Evolutionary conservation across 2,797 vertebrate genomes (phyloP).

Genomic region (Sebastes oblongus): DNA sequence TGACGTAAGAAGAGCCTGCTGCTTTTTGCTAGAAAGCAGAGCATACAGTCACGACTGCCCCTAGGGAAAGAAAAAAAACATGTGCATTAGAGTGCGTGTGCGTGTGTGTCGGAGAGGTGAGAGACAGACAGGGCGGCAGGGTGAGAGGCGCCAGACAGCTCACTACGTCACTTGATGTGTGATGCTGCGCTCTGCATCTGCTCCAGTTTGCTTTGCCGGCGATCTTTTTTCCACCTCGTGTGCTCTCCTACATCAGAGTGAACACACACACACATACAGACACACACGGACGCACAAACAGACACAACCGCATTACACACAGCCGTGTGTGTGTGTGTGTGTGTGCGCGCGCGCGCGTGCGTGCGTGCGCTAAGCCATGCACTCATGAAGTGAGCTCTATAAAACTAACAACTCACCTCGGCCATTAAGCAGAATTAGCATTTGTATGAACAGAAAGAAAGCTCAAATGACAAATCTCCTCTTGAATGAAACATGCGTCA

Average conservation of each 20-base stretch:
- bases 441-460: not conserved
- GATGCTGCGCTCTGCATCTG: conserved; percentile 31
- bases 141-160: conserved; percentile 22
- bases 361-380: not conserved
- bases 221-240: not conserved
- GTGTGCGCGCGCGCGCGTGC: too few species aligned
- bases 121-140: not conserved
- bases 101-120: conserved; percentile 8
- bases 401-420: conserved; percentile 2
- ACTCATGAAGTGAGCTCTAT: not conserved
- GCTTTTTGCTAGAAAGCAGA: conserved; percentile 30
- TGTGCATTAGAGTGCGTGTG: not conserved
- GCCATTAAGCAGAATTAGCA: conserved; percentile 6
- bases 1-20: not conserved
- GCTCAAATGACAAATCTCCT: not conserved
- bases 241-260: conserved; percentile 7
- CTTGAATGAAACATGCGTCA: not conserved
- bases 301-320: not conserved
- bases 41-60: not conserved
- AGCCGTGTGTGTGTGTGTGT: not conserved
- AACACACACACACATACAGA: not conserved
- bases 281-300: not conserved
- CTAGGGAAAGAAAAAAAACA: not conserved
- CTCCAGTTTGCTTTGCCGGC: conserved; percentile 42
- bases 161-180: not conserved